A percentile compares a stretch with the other conserved stretches of the same genome.
These are phyloP conservation scores for Plebejus argus DNA, from an alignment of 2,888 invertebrate genomes.

Conservation along the genomic window DNA sequence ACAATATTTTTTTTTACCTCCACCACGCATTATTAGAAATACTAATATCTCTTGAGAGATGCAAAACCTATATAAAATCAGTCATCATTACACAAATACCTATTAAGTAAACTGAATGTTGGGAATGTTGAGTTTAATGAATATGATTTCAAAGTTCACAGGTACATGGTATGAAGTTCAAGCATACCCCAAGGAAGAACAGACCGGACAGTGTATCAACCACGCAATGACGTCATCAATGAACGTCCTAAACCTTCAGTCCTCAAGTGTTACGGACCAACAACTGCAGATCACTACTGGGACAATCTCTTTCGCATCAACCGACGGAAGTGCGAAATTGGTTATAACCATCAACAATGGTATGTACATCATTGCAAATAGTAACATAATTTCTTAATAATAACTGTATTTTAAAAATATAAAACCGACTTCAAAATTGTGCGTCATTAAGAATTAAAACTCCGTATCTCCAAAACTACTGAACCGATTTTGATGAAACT, in stretches of 20 bases:
- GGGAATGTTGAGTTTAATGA: background rate
- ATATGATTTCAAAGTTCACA: slow-evolving; percentile 39
- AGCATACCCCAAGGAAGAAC: slow-evolving; percentile 49
- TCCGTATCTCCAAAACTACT: no score
- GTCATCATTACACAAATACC: no score
- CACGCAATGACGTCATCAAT: slow-evolving; percentile 49
- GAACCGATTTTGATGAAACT: no score
- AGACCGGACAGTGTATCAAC: slow-evolving; percentile 58
- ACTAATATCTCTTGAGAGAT: no score
- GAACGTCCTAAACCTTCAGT: slow-evolving; percentile 50
- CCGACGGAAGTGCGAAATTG: slow-evolving; percentile 53
- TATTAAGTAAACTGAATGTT: no score
- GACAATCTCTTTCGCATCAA: slow-evolving; percentile 44
- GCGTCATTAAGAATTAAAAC: no score
- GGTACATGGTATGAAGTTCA: slow-evolving; percentile 47
- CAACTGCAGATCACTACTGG: slow-evolving; percentile 47
- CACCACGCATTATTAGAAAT: no score
- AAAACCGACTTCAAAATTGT: no score
- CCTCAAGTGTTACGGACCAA: slow-evolving; percentile 53
- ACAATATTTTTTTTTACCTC: no score
- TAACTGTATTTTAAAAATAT: no score
- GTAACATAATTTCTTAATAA: no score
- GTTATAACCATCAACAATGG: slow-evolving; percentile 48
- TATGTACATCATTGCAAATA: slow-evolving; percentile 39
- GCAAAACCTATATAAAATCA: no score